phyloP scores from a whole-genome alignment of 2,797 vertebrate species.

The Forpus xanthops region DNA sequence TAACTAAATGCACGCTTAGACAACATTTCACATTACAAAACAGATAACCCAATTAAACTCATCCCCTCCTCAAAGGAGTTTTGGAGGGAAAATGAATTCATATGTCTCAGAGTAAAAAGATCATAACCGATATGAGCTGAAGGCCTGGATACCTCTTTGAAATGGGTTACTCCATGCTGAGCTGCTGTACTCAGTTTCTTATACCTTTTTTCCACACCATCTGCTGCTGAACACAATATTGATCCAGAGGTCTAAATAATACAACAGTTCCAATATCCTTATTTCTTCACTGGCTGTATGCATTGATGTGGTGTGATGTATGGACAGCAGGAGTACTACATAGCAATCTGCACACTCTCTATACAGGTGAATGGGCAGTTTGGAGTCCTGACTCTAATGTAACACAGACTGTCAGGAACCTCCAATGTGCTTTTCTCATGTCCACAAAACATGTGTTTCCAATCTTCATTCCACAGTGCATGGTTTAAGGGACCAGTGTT shows the following conservation, averaged over 20 bases:
- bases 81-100: neutral
- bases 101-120: neutral
- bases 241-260: neutral
- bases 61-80: neutral
- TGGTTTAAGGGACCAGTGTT: neutral
- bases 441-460: neutral
- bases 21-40: neutral
- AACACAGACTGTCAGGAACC: neutral
- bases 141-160: neutral
- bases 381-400: neutral
- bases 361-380: neutral
- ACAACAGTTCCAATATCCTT: neutral
- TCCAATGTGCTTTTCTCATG: neutral
- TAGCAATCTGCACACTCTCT: fast-evolving
- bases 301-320: neutral
- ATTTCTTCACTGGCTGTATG: neutral
- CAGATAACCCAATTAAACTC: neutral
- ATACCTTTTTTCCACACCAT: neutral
- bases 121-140: neutral
- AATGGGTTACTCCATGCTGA: neutral
- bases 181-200: neutral
- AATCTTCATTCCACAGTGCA: neutral
- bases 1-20: neutral
- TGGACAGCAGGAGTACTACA: neutral
- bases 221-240: neutral